Conservation (phyloP, 2,888 invertebrate species). For the Capitulum mitella region DNA sequence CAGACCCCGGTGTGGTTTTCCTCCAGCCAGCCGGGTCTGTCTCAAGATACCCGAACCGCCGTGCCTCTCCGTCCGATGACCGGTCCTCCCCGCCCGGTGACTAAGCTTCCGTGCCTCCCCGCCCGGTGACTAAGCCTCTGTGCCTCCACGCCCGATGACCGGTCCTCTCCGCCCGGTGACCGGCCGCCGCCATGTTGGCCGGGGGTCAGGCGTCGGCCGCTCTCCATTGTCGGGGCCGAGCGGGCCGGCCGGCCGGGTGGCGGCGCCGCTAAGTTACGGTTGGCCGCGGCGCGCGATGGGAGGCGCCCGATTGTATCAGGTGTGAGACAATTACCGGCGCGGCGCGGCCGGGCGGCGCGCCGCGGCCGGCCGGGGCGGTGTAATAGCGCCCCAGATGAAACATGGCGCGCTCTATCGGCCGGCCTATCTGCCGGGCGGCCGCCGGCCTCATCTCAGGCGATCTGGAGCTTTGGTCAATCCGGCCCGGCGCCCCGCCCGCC, state of each 20-base stretch:
- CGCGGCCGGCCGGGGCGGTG: not conserved
- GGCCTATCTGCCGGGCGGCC: not conserved
- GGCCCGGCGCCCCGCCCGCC: no score
- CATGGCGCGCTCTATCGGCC: conserved; percentile 1
- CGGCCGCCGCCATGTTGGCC: not conserved
- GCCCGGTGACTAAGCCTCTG: no score
- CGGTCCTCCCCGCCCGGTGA: no score
- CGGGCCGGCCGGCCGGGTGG: not conserved
- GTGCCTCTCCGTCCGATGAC: no score
- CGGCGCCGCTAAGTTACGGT: not conserved
- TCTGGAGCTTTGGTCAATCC: no score
- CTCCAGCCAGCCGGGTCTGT: no score
- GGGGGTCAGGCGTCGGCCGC: not conserved
- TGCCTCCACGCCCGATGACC: no score
- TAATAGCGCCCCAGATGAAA: conserved; percentile 18
- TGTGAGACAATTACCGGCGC: conserved; percentile 10
- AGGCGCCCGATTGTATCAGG: conserved; percentile 20
- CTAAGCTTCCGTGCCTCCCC: no score
- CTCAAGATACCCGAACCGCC: no score
- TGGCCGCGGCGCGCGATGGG: conserved; percentile 7
- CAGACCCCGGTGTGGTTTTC: no score
- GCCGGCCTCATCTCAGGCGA: not conserved
- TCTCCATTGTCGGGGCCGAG: not conserved
- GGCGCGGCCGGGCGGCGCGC: not conserved
- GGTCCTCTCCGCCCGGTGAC: no score